Evolutionary conservation across 2,888 invertebrate genomes (phyloP).

Genomic region (Eupithecia tripunctaria): DNA sequence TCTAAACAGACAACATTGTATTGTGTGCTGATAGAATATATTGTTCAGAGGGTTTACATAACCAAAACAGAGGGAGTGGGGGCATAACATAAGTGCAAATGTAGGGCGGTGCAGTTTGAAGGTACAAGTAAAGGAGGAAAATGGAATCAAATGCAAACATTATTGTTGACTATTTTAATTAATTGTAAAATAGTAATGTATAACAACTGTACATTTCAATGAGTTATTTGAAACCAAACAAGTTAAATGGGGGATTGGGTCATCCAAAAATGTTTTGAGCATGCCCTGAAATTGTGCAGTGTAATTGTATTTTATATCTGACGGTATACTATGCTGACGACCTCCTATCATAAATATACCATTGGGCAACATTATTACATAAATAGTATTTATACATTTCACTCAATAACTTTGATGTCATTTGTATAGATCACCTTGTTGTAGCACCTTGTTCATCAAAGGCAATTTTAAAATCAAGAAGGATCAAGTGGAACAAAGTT

Average conservation of each 20-base stretch:
- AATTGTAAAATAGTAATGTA: slow-evolving; percentile 72
- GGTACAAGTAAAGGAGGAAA: slow-evolving; percentile 25
- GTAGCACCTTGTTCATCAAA: slow-evolving; percentile 35
- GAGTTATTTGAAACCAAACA: slow-evolving; percentile 70
- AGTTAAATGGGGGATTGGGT: slow-evolving; percentile 56
- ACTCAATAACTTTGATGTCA: slow-evolving; percentile 40
- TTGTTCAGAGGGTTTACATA: slow-evolving; percentile 24
- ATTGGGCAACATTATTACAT: slow-evolving; percentile 36
- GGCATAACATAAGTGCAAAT: slow-evolving; percentile 33
- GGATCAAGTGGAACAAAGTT: slow-evolving; percentile 39
- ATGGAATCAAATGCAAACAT: slow-evolving; percentile 64
- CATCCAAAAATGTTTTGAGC: slow-evolving; percentile 72
- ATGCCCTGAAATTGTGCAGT: slow-evolving; percentile 76
- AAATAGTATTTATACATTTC: slow-evolving; percentile 33
- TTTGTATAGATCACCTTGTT: slow-evolving; percentile 12
- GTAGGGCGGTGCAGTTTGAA: slow-evolving; percentile 35
- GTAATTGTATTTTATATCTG: slow-evolving; percentile 49
- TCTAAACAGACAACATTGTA: slow-evolving; percentile 50
- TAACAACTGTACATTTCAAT: slow-evolving; percentile 78
- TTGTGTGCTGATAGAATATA: slow-evolving; percentile 42
- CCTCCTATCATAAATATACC: slow-evolving; percentile 38
- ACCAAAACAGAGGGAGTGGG: slow-evolving; percentile 37
- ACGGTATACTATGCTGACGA: slow-evolving; percentile 43
- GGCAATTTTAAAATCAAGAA: slow-evolving; percentile 31
- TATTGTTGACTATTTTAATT: slow-evolving; percentile 78